A percentile compares a stretch with the other conserved stretches of the same genome.
phyloP scores from a whole-genome alignment of 2,113 vertebrate species.

The Dipodomys stephensi region DNA sequence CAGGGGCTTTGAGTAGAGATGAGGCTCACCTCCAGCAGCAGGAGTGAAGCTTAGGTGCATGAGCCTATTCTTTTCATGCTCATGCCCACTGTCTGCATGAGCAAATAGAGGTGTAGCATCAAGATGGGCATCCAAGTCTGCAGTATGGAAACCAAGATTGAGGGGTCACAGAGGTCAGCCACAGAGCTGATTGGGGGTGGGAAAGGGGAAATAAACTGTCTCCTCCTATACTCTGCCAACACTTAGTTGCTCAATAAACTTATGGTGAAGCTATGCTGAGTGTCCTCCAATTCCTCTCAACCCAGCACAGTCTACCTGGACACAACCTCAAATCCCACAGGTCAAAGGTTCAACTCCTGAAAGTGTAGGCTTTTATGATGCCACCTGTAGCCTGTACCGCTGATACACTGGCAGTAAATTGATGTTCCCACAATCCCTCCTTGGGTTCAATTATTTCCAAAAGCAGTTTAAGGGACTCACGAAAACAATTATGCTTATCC shows the following conservation, averaged over 20 bases:
- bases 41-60: neutral
- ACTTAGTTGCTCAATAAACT: no score
- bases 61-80: neutral
- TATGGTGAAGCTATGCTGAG: neutral
- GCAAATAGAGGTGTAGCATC: neutral
- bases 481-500: neutral
- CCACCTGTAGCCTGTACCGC: neutral
- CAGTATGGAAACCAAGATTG: neutral
- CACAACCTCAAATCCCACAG: neutral
- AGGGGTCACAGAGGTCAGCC: no score
- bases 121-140: neutral
- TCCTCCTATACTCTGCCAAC: neutral
- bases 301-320: no score
- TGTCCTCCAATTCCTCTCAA: neutral
- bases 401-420: neutral
- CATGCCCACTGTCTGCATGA: accelerated
- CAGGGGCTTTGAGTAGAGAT: neutral
- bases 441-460: neutral
- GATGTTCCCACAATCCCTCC: neutral
- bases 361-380: neutral
- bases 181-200: accelerated
- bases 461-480: neutral
- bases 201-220: neutral
- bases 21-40: neutral
- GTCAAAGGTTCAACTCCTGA: neutral